Evolutionary conservation across 2,888 invertebrate genomes (phyloP).

Genomic region (Eustalomyia histrio): DNA sequence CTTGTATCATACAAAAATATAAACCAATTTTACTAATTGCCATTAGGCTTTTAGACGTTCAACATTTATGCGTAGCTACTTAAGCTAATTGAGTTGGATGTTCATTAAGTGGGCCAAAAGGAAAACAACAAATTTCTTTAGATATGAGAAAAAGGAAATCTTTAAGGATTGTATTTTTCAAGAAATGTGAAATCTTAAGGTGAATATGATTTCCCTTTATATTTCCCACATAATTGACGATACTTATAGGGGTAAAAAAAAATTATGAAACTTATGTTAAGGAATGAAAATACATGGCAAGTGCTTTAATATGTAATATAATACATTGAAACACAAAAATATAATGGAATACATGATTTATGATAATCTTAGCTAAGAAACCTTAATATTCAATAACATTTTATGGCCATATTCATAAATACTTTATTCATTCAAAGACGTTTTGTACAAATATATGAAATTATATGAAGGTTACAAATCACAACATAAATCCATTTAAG

Average conservation of each 20-base stretch:
- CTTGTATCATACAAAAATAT: constrained; percentile 71
- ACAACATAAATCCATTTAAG: constrained; percentile 66
- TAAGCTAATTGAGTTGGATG: constrained; percentile 76
- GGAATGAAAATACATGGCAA: constrained; percentile 33
- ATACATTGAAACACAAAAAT: background rate
- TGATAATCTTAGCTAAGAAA: constrained; percentile 64
- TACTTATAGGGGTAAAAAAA: constrained; percentile 27
- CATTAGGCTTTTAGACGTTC: constrained; percentile 74
- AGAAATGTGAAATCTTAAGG: constrained; percentile 45
- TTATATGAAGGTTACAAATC: constrained; percentile 64
- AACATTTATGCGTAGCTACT: constrained; percentile 62
- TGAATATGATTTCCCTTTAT: constrained; percentile 20
- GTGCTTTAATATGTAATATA: constrained; percentile 47
- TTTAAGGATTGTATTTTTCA: constrained; percentile 34
- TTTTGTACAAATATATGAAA: constrained; percentile 34
- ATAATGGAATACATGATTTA: constrained; percentile 62
- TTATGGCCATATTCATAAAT: constrained; percentile 56
- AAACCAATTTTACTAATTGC: constrained; percentile 79
- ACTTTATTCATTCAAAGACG: constrained; percentile 27
- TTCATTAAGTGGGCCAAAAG: constrained; percentile 74
- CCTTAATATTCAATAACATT: constrained; percentile 64
- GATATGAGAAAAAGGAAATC: constrained; percentile 34
- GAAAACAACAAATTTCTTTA: constrained; percentile 55
- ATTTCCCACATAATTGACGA: too few species aligned
- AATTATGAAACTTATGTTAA: constrained; percentile 61